A percentile compares a stretch with the other conserved stretches of the same genome.
Conservation (phyloP, 1,140 invertebrate species). For the Leptopilina boulardi region DNA sequence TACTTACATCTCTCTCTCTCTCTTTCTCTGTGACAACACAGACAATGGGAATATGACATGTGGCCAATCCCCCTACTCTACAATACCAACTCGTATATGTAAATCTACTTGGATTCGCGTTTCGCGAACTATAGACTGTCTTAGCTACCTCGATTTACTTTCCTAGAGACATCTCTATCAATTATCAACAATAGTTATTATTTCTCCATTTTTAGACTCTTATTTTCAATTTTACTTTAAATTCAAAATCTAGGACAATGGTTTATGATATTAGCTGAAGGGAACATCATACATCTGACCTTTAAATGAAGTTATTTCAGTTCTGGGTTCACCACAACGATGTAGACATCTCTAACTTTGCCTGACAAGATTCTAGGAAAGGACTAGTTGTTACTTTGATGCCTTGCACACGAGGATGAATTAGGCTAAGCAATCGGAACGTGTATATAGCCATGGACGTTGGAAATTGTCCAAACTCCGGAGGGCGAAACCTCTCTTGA, state of each 20-base stretch:
- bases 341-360: constrained; percentile 55
- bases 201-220: background rate
- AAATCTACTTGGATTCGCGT: constrained; percentile 67
- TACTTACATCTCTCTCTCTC: too few relatives aligned
- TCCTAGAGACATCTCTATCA: background rate
- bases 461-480: constrained; percentile 71
- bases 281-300: background rate
- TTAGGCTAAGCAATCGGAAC: constrained; percentile 74
- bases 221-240: background rate
- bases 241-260: too few relatives aligned
- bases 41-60: constrained; percentile 75
- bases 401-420: constrained; percentile 65
- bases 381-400: constrained; percentile 67
- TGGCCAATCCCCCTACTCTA: constrained; percentile 59
- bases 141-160: background rate
- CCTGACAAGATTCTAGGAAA: constrained; percentile 59
- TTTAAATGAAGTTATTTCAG: background rate
- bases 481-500: constrained; percentile 64
- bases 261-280: too few relatives aligned
- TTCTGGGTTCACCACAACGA: background rate
- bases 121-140: constrained; percentile 44
- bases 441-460: constrained; percentile 58
- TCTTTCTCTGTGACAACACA: constrained; percentile 67
- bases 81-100: constrained; percentile 67
- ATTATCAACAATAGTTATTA: background rate